Base-by-base conservation (phyloP, 2,797 vertebrate genomes). In the Masticophis lateralis region DNA sequence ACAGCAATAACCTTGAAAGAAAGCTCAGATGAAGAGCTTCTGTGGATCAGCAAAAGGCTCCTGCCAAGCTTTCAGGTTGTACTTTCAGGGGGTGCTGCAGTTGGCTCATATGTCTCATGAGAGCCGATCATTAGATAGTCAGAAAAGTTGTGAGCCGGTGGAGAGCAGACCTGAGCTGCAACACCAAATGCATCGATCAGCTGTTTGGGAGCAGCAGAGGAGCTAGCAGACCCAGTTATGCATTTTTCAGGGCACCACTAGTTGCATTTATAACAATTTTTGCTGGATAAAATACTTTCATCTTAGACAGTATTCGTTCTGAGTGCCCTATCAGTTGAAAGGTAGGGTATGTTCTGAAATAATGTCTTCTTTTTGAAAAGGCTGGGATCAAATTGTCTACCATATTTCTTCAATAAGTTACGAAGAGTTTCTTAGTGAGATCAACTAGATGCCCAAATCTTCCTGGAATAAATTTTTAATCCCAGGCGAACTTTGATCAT, bases 381-480 rank as follows among this genome's bases (percentile, higher is more conserved):
- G 37, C 37, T 83, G 37, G 74, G 3, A 83, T 47, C 74, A 83
- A 83, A 25, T 83, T 8, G 22, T 25, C 18, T 11, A 47, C 10
- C 20, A 25, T 47, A 43, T 83, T 20, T 83, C 74, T 83, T 20
- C 69, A 79, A 79, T 11, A 37, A 90, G 51, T 74, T 69, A 90
- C 3, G 86, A 53, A 57, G 5, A 28, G 4, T 79, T 27, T 59
- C 7, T 27, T 57, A 59, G 56, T 3, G 25, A 47, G 37, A 56
- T 11, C 27, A 9, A 60, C 20, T 27, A 28, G 13, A 47, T 60
- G 56, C 25, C 37, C 32, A 25, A 27, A 57, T 32, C 18, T 25
- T 32, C 12, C 66, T n/a, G 16, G 12, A 20, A 8, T 91, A 53
- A 18, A 14, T 94, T 94, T 91, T 92, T 87, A 86, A 95, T 93